These are phyloP conservation scores for Podarcis siculus DNA, from an alignment of 2,797 vertebrate species.

Conservation along the genomic window DNA sequence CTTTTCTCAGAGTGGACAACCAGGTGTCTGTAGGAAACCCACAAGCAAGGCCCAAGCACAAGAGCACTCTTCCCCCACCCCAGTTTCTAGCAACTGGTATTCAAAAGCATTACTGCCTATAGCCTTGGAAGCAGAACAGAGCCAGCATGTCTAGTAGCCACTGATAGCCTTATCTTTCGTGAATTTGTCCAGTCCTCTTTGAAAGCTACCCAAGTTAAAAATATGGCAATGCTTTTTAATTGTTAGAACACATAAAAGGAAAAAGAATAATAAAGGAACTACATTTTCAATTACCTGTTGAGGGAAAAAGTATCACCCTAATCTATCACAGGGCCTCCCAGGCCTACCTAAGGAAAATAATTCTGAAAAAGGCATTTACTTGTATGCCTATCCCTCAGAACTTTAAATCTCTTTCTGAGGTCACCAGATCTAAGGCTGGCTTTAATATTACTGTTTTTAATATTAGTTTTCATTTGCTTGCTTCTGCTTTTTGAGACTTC, in stretches of 20 bases:
- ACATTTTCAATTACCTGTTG: background rate
- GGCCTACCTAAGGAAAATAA: background rate
- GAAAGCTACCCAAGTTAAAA: too few relatives aligned
- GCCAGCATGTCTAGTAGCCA: too few relatives aligned
- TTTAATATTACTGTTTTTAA: conserved; percentile 6
- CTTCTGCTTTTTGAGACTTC: background rate
- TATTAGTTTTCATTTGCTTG: background rate
- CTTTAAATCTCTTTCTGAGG: background rate
- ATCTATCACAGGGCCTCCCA: background rate
- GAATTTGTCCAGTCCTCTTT: too few relatives aligned
- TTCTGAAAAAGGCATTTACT: background rate
- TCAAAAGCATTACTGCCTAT: too few relatives aligned
- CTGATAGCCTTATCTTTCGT: too few relatives aligned
- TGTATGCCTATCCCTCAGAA: background rate
- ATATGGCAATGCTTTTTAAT: background rate
- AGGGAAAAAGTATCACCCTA: background rate
- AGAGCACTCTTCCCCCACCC: too few relatives aligned
- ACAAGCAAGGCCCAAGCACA: too few relatives aligned
- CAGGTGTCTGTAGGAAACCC: too few relatives aligned
- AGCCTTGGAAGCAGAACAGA: too few relatives aligned
- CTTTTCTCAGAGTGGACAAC: too few relatives aligned
- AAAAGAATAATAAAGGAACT: background rate
- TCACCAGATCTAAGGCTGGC: background rate
- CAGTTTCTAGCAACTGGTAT: too few relatives aligned
- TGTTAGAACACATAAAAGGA: background rate